A percentile compares a stretch with the other conserved stretches of the same genome.
Conservation (phyloP, 2,888 invertebrate genomes). For the Pammene fasciana region DNA sequence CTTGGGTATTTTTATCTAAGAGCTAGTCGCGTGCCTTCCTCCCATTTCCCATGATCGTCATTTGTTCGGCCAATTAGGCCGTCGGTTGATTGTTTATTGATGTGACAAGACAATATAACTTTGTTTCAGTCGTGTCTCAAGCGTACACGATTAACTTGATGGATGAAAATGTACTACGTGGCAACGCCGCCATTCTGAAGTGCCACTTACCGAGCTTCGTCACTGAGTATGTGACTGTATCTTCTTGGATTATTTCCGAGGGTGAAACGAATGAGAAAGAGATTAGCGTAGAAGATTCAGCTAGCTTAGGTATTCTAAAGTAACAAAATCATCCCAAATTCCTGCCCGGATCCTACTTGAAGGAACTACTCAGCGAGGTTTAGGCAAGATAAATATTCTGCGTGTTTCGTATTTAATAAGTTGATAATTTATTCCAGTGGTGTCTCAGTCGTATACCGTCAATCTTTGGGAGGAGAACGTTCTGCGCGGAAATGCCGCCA, state of each 20-base stretch:
- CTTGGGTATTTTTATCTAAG: conserved; percentile 61
- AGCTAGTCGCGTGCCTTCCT: conserved; percentile 29
- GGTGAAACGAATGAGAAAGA: conserved; percentile 83
- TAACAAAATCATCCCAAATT: conserved; percentile 22
- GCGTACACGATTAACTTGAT: conserved; percentile 94
- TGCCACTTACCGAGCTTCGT: conserved; percentile 97
- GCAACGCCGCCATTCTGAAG: conserved; percentile 94
- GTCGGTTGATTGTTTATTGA: conserved; percentile 17
- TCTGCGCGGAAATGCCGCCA: conserved; percentile 93
- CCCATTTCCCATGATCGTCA: conserved; percentile 28
- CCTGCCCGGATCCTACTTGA: conserved; percentile 26
- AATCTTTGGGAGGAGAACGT: conserved; percentile 97
- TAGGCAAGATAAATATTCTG: background rate
- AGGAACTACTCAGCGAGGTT: background rate
- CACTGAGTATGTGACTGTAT: conserved; percentile 93
- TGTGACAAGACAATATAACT: conserved; percentile 23
- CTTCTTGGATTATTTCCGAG: conserved; percentile 92
- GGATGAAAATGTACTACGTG: conserved; percentile 95
- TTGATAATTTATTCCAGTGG: conserved; percentile 86
- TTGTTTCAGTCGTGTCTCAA: conserved; percentile 93
- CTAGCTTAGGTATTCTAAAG: conserved; percentile 64
- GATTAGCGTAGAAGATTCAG: conserved; percentile 68
- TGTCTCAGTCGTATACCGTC: conserved; percentile 93
- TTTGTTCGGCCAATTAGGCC: conserved; percentile 23
- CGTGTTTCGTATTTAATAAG: conserved; percentile 14